A percentile compares a stretch with the other conserved stretches of the same genome.
Conservation (phyloP, 2,113 vertebrate genomes). For the Scolopax mira region DNA sequence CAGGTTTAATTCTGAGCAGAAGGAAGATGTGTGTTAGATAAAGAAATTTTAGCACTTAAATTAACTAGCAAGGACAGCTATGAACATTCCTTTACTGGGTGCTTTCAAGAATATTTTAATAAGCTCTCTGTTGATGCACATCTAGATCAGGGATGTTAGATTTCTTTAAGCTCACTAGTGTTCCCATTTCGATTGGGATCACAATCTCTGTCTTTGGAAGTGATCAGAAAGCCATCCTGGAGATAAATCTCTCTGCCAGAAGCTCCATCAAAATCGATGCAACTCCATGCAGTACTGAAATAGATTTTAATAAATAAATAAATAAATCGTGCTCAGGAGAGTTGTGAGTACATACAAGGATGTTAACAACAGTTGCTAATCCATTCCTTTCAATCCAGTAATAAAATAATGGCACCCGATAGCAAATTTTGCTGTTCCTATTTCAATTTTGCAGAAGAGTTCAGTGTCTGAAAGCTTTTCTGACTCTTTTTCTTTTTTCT, state of each 20-base stretch:
- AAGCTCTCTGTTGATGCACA: neutral
- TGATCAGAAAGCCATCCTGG: constrained; percentile 1
- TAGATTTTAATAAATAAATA: neutral
- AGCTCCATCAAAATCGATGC: neutral
- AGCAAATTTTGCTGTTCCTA: neutral
- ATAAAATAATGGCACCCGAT: neutral
- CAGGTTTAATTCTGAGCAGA: neutral
- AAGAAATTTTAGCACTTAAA: neutral
- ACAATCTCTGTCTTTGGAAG: constrained; percentile 7
- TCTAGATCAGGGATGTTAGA: neutral
- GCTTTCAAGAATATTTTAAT: neutral
- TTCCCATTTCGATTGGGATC: constrained; percentile 26
- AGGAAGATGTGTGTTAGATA: neutral
- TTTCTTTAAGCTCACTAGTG: neutral
- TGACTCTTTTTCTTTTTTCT: neutral
- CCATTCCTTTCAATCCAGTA: neutral
- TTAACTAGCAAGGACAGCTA: neutral
- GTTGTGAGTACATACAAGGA: neutral
- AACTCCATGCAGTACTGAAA: neutral
- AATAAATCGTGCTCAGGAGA: neutral
- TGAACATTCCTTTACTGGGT: neutral
- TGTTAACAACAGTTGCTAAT: neutral
- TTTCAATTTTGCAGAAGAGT: neutral
- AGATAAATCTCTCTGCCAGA: constrained; percentile 2
- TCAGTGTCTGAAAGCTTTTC: neutral